These are phyloP conservation scores for Drosophila hamatofila DNA, from an alignment of 2,888 invertebrate genomes.

Conservation along the genomic window DNA sequence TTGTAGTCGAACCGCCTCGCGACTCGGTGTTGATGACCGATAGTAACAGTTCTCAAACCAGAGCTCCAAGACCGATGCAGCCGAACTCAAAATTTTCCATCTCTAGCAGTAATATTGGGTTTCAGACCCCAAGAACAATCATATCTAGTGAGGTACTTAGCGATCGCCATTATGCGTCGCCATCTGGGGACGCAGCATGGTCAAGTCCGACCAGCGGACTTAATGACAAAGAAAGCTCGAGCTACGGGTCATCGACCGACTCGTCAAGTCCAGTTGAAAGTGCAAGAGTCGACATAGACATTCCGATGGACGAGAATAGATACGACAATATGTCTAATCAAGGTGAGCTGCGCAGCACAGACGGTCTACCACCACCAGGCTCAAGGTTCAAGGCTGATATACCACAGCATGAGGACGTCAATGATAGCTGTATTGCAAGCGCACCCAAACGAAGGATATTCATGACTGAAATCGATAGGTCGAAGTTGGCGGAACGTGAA, in stretches of 20 bases:
- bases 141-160: background rate
- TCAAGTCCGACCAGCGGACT: rapidly evolving
- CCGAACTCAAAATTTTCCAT: background rate
- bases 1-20: no score
- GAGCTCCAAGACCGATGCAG: rapidly evolving
- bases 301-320: no score
- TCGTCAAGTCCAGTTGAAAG: no score
- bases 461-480: background rate
- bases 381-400: no score
- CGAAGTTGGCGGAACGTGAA: background rate
- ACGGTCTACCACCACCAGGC: no score
- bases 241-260: no score
- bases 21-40: background rate
- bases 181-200: background rate
- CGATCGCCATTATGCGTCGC: no score
- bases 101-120: rapidly evolving
- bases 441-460: background rate
- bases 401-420: background rate
- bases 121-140: background rate
- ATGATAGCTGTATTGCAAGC: background rate
- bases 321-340: no score
- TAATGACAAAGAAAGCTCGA: rapidly evolving
- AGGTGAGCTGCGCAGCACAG: no score
- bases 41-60: background rate
- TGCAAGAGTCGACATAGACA: no score